Base-by-base conservation (phyloP, 2,888 invertebrate genomes). In the Epirrita christyi region DNA sequence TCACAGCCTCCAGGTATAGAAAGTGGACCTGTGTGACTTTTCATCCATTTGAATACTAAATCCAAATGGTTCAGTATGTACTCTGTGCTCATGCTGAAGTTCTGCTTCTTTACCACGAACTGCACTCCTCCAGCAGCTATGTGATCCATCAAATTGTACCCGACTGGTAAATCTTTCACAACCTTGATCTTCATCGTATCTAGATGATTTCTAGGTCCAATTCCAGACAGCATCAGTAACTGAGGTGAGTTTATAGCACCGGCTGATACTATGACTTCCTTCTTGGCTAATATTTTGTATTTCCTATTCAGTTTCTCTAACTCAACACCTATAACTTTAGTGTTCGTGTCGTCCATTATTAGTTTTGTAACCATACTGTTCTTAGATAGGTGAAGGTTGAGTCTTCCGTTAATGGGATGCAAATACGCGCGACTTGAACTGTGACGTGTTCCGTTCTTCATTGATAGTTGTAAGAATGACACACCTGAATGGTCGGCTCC, bases 171-270 rank as follows among this genome's bases (percentile, higher is more conserved):
- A 77, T 95, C 93, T 71, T 90, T 86, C 0, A 94, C 67, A 0
- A 93, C 86, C 1, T 92, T 83, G 37, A 95, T 94, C 40, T 92
- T 91, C 58, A 93, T 73, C 1, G 92, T 81, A 58, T 91, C 84
- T 46, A 96, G 84, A 72, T 95, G 94, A 29, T 90, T 83, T 58
- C 80, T 91, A 0, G 95, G 95, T 0, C 96, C 96, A 7, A 97
- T 93, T 3, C 97, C 97, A 2, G 96, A 96, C 11, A 97, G 80
- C 95, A 97, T 95, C 13, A 97, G 84, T 6, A 97, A 76, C 77
- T 97, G 96, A 0, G 97, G 96, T 6, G 96, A 93, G 81, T 96
- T 95, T 32, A 97, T 93, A 3, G 96, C 94, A 5, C 96, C 97
- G 0, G 95, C 96, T 38, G 95, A 94, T 36, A 97, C 65, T 55